These are phyloP conservation scores for Atta texana DNA, from an alignment of 1,140 invertebrate genomes.

Conservation along the genomic window DNA sequence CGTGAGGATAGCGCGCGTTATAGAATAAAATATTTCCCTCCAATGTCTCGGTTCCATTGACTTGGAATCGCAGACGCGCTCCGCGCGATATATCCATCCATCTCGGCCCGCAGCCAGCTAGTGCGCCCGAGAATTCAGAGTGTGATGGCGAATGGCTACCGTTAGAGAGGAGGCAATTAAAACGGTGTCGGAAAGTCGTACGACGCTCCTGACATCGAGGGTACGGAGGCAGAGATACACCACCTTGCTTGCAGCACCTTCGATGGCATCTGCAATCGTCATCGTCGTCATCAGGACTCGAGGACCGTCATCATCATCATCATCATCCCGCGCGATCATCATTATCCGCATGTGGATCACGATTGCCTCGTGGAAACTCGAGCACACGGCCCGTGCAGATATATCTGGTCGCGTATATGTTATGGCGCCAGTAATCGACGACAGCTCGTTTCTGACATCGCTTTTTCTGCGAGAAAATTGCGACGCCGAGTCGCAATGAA, in stretches of 20 bases:
- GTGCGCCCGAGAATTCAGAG: conserved; percentile 56
- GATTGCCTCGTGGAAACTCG: conserved; percentile 57
- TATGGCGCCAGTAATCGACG: conserved; percentile 47
- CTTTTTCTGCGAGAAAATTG: conserved; percentile 35
- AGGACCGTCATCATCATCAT: conserved; percentile 71
- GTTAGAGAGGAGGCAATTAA: conserved; percentile 85
- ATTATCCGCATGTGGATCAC: conserved; percentile 62
- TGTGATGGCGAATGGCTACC: conserved; percentile 76
- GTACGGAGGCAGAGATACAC: conserved; percentile 18
- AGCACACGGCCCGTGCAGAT: conserved; percentile 17
- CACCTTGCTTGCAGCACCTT: background rate
- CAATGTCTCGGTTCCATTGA: conserved; percentile 63
- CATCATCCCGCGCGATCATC: conserved; percentile 68
- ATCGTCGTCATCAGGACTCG: conserved; percentile 56
- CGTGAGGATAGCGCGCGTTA: background rate
- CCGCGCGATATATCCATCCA: conserved; percentile 19
- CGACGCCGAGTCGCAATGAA: conserved; percentile 38
- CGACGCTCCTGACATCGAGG: conserved; percentile 69
- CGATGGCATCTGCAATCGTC: conserved; percentile 66
- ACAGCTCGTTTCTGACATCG: conserved; percentile 36
- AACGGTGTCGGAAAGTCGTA: conserved; percentile 85
- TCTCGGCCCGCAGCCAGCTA: background rate
- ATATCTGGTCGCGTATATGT: conserved; percentile 29
- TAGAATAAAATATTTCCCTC: background rate
- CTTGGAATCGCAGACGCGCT: conserved; percentile 34